These are phyloP conservation scores for Cydia amplana DNA, from an alignment of 1,140 invertebrate species.

Conservation along the genomic window DNA sequence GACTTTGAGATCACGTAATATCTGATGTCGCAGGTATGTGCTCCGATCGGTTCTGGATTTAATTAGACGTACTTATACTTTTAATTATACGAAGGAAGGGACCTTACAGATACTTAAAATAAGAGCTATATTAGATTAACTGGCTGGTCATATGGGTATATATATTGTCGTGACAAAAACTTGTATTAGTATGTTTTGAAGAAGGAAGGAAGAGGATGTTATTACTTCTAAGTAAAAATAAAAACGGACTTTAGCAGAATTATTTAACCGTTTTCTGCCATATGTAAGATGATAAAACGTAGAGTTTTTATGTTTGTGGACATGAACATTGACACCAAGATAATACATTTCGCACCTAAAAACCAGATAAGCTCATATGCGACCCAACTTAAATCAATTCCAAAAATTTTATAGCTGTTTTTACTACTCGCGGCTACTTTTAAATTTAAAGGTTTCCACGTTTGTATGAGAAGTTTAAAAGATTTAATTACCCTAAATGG, in stretches of 20 bases:
- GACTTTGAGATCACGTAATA: constrained; percentile 19
- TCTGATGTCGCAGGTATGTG: constrained; percentile 13
- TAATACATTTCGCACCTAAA: no score
- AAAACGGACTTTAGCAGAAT: not conserved
- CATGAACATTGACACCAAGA: no score
- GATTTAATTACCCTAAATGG: not conserved
- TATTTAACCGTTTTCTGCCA: not conserved
- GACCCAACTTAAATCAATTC: no score
- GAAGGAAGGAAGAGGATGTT: constrained; percentile 14
- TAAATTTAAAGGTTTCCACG: no score
- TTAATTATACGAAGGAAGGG: not conserved
- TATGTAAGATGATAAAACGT: no score
- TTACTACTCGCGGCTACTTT: no score
- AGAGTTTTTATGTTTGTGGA: no score
- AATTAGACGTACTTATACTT: not conserved
- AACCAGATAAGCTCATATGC: no score
- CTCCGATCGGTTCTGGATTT: constrained; percentile 14
- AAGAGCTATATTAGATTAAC: not conserved
- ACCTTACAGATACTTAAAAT: not conserved
- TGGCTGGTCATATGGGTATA: not conserved
- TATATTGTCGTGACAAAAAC: constrained; percentile 13
- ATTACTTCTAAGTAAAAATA: not conserved
- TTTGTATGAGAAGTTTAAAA: not conserved
- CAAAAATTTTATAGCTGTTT: no score
- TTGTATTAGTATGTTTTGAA: not conserved